These are phyloP conservation scores for Ophioderma brevispina DNA, from an alignment of 35 echinoderm and acorn worm genomes.

Conservation along the genomic window DNA sequence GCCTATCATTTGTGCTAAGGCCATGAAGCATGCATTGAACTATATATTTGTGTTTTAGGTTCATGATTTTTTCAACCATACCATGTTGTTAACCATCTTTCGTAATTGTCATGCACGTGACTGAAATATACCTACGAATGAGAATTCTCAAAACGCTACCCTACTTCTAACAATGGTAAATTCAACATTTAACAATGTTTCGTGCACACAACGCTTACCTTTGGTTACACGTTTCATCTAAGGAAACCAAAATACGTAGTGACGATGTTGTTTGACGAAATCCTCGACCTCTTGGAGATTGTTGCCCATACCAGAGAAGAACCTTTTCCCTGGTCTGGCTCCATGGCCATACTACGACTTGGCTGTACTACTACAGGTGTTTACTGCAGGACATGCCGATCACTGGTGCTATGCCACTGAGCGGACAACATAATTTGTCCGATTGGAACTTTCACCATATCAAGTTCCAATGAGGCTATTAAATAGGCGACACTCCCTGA, in stretches of 20 bases:
- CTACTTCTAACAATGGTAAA: too few species aligned
- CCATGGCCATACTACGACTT: conserved; percentile 43
- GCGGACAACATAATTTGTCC: conserved; percentile 16
- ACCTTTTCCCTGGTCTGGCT: conserved; percentile 70
- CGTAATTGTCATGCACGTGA: too few species aligned
- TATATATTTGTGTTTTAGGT: too few species aligned
- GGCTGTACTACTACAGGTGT: conserved; percentile 86
- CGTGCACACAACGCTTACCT: too few species aligned
- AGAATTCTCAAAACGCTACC: too few species aligned
- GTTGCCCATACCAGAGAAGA: conserved; percentile 77
- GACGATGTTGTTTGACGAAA: conserved; percentile 91
- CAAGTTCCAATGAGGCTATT: conserved; percentile 6
- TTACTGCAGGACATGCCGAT: conserved; percentile 60
- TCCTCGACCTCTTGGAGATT: conserved; percentile 75
- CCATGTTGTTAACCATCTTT: too few species aligned
- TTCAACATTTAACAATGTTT: too few species aligned
- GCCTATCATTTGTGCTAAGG: too few species aligned
- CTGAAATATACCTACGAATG: too few species aligned
- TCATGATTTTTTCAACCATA: too few species aligned
- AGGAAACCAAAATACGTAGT: neutral
- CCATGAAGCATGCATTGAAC: too few species aligned
- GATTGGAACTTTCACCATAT: neutral
- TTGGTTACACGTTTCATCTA: too few species aligned
- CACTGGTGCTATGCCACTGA: conserved; percentile 80
- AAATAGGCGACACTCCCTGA: conserved; percentile 42